Conservation (phyloP, 2,797 vertebrate species). For the Sebastes cheni region DNA sequence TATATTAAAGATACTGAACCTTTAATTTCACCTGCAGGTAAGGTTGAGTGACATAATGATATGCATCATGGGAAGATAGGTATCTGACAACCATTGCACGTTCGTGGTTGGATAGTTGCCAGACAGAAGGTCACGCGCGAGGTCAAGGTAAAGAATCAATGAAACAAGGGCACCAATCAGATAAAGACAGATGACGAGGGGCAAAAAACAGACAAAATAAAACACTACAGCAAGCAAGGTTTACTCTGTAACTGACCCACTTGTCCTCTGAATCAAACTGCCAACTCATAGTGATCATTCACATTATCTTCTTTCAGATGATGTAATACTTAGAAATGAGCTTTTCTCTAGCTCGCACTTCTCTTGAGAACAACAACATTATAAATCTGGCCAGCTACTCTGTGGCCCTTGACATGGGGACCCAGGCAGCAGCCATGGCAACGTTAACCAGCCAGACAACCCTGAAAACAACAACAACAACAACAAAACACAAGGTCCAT, state of each 20-base stretch:
- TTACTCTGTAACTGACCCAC: not conserved
- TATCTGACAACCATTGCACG: not conserved
- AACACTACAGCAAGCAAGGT: not conserved
- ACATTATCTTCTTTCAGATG: not conserved
- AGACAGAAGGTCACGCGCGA: not conserved
- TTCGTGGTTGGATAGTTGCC: not conserved
- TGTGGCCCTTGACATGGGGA: constrained; percentile 59
- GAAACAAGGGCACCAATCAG: not conserved
- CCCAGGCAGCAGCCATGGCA: constrained; percentile 57
- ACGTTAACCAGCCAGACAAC: constrained; percentile 51
- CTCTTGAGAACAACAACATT: constrained; percentile 23
- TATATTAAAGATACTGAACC: not conserved
- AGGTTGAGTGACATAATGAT: not conserved
- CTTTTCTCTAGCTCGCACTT: not conserved
- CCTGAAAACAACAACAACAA: constrained; percentile 53
- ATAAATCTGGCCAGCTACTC: constrained; percentile 29
- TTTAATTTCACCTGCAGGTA: not conserved
- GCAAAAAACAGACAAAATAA: not conserved
- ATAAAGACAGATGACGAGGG: not conserved
- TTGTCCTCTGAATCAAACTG: not conserved
- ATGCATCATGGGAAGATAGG: not conserved
- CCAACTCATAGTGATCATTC: not conserved
- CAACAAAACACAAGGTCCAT: constrained; percentile 49
- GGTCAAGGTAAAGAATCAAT: constrained; percentile 19
- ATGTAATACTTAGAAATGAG: not conserved